A percentile compares a stretch with the other conserved stretches of the same genome.
These are phyloP conservation scores for Oryctes rhinoceros DNA, from an alignment of 1,140 invertebrate genomes.

Conservation along the genomic window DNA sequence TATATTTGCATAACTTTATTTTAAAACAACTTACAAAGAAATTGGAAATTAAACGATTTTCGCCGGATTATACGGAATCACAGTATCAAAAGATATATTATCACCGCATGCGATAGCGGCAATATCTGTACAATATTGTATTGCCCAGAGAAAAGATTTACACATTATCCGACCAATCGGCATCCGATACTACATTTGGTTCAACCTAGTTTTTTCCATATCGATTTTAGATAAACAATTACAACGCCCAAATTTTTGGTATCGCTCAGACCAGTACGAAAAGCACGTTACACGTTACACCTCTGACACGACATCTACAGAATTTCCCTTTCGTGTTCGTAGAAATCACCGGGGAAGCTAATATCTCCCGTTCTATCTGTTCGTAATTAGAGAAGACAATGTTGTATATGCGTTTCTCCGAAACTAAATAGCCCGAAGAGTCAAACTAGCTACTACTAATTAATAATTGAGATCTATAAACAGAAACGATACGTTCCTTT, in stretches of 20 bases:
- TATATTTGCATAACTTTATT: neutral
- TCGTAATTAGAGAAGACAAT: too few relatives aligned
- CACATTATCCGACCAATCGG: conserved; percentile 18
- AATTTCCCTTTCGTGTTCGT: too few relatives aligned
- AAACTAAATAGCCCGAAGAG: too few relatives aligned
- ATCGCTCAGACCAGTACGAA: neutral
- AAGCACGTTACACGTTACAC: neutral
- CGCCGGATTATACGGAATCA: neutral
- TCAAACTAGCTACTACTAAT: conserved; percentile 3
- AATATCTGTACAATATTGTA: neutral
- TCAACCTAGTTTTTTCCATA: conserved; percentile 22
- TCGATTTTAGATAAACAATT: conserved; percentile 18
- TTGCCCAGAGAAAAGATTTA: neutral
- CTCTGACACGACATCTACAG: too few relatives aligned
- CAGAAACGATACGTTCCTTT: neutral
- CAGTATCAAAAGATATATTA: conserved; percentile 22
- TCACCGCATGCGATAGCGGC: neutral
- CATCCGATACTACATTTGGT: conserved; percentile 11
- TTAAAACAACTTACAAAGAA: neutral
- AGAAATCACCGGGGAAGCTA: too few relatives aligned
- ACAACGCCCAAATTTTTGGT: neutral
- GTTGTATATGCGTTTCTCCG: too few relatives aligned
- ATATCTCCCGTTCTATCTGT: too few relatives aligned
- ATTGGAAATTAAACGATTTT: conserved; percentile 23
- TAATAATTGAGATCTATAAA: conserved; percentile 17